Percentiles rank a stretch among this genome's conserved stretches.
Evolutionary conservation across 2,888 invertebrate species (phyloP).

Genomic region (Sesia apiformis): DNA sequence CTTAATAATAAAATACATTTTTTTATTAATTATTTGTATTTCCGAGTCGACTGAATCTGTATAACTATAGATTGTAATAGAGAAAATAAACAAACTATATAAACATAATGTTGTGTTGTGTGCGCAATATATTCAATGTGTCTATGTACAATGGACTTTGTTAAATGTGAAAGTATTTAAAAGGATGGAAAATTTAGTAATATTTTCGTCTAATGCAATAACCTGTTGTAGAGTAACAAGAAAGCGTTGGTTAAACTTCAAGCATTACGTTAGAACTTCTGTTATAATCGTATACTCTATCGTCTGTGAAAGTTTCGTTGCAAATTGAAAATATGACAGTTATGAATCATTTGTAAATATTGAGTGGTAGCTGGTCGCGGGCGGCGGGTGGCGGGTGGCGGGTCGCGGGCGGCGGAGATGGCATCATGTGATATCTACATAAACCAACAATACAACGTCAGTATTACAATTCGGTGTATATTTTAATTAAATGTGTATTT

Average conservation of each 20-base stretch:
- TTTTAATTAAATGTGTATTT: conserved; percentile 3
- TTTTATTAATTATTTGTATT: conserved; percentile 38
- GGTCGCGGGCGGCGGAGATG: conserved; percentile 21
- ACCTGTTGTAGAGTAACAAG: neutral
- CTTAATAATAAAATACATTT: conserved; percentile 41
- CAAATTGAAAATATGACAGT: neutral
- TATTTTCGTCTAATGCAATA: neutral
- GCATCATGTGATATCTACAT: conserved; percentile 50
- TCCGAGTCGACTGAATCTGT: conserved; percentile 64
- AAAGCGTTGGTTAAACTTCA: neutral
- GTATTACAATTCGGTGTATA: conserved; percentile 38
- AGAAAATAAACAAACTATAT: neutral
- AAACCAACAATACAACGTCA: conserved; percentile 30
- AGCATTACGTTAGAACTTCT: neutral
- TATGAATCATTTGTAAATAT: conserved; percentile 44
- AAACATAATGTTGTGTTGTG: neutral
- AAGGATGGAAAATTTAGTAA: neutral
- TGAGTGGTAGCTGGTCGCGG: conserved; percentile 28
- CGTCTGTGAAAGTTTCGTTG: neutral
- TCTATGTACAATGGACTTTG: neutral
- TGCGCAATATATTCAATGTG: neutral
- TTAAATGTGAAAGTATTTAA: neutral
- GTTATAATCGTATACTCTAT: too few relatives aligned
- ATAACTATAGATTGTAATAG: conserved; percentile 40
- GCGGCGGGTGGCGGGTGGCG: conserved; percentile 17